Conservation (phyloP, 2,113 vertebrate genomes). For the Bos javanicus region DNA sequence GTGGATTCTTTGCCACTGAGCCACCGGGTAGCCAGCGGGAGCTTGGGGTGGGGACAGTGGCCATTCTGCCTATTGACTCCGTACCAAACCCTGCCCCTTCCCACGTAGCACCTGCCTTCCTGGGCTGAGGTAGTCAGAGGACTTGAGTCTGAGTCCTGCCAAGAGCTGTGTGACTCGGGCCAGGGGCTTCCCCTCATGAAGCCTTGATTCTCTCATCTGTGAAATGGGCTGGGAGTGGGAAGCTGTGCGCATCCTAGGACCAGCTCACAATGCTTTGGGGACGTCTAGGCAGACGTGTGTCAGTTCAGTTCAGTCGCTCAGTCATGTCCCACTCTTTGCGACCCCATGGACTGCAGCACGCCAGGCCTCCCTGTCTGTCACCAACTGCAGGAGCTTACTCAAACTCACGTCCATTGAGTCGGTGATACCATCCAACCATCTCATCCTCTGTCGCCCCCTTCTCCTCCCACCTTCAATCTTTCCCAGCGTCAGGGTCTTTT, state of each 20-base stretch:
- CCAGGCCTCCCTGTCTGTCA: background rate
- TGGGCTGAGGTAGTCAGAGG: background rate
- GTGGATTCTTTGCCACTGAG: background rate
- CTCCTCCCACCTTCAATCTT: background rate
- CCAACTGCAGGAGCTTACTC: accelerated
- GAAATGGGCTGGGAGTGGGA: background rate
- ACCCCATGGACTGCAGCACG: background rate
- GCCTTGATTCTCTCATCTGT: background rate
- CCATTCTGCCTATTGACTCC: background rate
- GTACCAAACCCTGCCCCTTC: background rate
- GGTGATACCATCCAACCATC: accelerated
- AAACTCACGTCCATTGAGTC: accelerated
- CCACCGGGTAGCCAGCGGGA: background rate
- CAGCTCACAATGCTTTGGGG: background rate
- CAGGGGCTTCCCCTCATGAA: background rate
- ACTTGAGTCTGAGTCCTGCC: background rate
- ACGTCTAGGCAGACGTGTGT: no score
- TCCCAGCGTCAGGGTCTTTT: background rate
- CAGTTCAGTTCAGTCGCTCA: background rate
- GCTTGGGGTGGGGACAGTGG: background rate
- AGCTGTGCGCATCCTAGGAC: background rate
- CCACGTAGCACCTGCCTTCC: background rate
- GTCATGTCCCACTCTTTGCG: background rate
- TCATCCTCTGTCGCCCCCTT: accelerated
- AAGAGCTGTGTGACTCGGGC: background rate